Percentiles rank a stretch among this genome's conserved stretches.
Evolutionary conservation across 2,797 vertebrate species (phyloP).

Genomic region (Xenops minutus): DNA sequence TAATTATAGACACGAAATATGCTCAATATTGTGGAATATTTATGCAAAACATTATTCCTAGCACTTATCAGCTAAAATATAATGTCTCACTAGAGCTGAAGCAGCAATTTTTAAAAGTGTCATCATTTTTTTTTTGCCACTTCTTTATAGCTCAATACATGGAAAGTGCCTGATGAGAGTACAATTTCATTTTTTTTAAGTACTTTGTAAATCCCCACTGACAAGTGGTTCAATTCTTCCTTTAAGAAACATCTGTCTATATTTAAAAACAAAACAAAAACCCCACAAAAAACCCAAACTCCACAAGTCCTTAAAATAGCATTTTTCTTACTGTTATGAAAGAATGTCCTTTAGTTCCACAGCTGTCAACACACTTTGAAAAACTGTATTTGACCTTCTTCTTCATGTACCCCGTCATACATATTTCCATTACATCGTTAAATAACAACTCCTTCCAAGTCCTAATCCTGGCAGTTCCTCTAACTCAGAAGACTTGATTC

Average conservation of each 20-base stretch:
- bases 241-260: neutral
- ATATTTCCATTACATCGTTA: neutral
- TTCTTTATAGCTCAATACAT: conserved; percentile 46
- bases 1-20: conserved; percentile 69
- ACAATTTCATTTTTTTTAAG: conserved; percentile 31
- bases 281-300: neutral
- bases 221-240: conserved; percentile 3
- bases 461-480: neutral
- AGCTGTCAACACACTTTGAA: neutral
- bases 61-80: conserved; percentile 62
- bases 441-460: neutral
- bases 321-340: neutral
- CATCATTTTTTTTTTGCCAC: conserved; percentile 29
- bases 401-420: neutral
- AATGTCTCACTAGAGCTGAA: conserved; percentile 70
- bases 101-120: conserved; percentile 57
- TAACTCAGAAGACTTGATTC: neutral
- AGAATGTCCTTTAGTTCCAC: neutral
- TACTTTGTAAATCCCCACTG: conserved; percentile 27
- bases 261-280: neutral
- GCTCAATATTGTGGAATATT: conserved; percentile 72
- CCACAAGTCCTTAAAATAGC: neutral
- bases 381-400: neutral
- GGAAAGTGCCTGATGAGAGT: neutral
- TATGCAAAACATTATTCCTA: conserved; percentile 70